Conservation (phyloP, 2,113 vertebrate species). For the Gnathonemus echidnorhynchus region DNA sequence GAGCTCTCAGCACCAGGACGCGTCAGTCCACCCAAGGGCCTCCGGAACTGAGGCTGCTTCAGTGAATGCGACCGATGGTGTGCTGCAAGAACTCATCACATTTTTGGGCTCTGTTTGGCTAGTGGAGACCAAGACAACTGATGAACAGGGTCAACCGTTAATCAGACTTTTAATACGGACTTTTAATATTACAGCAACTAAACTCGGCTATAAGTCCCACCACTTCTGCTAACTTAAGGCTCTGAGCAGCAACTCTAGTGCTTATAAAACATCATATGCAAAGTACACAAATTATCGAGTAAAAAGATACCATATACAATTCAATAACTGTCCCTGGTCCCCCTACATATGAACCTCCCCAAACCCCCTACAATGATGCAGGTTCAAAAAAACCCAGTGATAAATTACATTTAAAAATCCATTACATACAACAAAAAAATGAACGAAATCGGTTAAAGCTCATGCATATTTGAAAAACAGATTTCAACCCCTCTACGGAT, state of each 20-base stretch:
- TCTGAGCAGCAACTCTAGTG: neutral
- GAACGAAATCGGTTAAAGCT: neutral
- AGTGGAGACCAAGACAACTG: neutral
- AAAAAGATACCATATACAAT: neutral
- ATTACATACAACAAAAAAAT: neutral
- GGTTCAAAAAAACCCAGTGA: neutral
- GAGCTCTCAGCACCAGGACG: neutral
- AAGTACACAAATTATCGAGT: neutral
- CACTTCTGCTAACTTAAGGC: neutral
- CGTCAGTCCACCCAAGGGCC: neutral
- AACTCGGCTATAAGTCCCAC: neutral
- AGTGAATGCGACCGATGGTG: neutral
- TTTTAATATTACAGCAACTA: neutral
- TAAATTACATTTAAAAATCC: neutral
- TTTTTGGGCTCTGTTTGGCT: neutral
- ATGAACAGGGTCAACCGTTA: neutral
- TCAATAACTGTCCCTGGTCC: neutral
- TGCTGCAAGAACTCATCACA: neutral
- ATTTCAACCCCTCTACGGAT: neutral
- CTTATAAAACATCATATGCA: neutral
- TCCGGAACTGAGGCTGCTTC: neutral
- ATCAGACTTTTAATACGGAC: neutral
- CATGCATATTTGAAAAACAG: neutral
- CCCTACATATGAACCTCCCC: neutral
- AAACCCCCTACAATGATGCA: neutral